phyloP scores from a whole-genome alignment of 2,888 invertebrate genomes.

The Synergus japonicus region DNA sequence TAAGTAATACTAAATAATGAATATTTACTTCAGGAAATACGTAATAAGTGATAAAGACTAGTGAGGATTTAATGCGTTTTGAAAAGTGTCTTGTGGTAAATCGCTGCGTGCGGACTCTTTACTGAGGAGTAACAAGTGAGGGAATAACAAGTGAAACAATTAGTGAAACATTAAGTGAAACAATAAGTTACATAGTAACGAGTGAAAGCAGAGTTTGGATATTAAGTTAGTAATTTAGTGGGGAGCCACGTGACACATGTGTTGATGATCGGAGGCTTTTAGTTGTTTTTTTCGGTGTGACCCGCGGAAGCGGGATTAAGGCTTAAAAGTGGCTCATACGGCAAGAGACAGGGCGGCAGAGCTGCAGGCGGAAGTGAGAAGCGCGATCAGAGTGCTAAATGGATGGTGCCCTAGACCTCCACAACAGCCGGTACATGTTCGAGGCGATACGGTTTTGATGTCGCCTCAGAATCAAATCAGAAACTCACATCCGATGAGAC shows the following conservation, averaged over 20 bases:
- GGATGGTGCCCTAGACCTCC: constrained; percentile 74
- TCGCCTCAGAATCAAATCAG: constrained; percentile 74
- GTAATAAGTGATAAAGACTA: constrained; percentile 10
- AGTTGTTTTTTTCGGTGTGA: constrained; percentile 16
- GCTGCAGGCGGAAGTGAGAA: constrained; percentile 75
- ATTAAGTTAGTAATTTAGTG: not conserved
- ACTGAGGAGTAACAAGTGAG: not conserved
- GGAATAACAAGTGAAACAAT: too few relatives aligned
- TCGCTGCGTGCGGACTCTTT: not conserved
- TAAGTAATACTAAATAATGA: constrained; percentile 2
- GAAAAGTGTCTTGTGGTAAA: not conserved
- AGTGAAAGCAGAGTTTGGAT: not conserved
- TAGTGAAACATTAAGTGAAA: too few relatives aligned
- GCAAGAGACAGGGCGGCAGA: constrained; percentile 73
- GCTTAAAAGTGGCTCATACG: constrained; percentile 74
- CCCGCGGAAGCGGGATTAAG: constrained; percentile 60
- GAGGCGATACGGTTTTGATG: constrained; percentile 78
- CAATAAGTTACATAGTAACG: not conserved
- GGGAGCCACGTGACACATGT: constrained; percentile 13
- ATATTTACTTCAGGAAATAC: too few relatives aligned
- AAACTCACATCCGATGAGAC: constrained; percentile 43
- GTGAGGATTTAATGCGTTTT: not conserved
- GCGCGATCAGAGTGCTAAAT: constrained; percentile 74
- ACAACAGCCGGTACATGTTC: constrained; percentile 68
- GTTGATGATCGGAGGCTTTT: constrained; percentile 45